Conservation (phyloP, 1,140 invertebrate genomes). For the Drosophila littoralis region DNA sequence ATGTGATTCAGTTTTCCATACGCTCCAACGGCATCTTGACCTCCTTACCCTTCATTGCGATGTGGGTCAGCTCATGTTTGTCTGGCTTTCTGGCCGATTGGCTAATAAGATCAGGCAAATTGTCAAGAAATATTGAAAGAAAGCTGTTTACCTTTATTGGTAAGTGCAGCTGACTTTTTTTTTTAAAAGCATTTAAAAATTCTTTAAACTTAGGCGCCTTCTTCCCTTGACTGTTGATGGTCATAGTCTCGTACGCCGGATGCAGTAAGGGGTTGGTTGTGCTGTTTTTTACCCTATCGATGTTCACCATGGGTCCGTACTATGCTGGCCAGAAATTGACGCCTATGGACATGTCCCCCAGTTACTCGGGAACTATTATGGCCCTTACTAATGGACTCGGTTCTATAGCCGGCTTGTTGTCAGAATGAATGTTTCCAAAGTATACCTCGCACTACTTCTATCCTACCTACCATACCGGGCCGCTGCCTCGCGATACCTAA, state of each 20-base stretch:
- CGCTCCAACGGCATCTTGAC: slow-evolving; percentile 50
- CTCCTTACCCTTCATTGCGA: slow-evolving; percentile 57
- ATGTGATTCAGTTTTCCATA: slow-evolving; percentile 55
- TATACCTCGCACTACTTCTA: slow-evolving; percentile 89
- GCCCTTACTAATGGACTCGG: slow-evolving; percentile 92
- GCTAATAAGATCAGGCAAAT: slow-evolving; percentile 34
- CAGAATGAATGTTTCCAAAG: too few species aligned
- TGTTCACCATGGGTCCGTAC: slow-evolving; percentile 88
- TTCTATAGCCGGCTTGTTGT: slow-evolving; percentile 90
- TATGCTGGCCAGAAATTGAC: slow-evolving; percentile 90
- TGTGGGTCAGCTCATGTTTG: slow-evolving; percentile 44
- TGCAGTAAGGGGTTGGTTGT: slow-evolving; percentile 45
- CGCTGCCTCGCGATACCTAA: too few species aligned
- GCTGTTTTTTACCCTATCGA: slow-evolving; percentile 35
- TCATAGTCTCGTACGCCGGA: slow-evolving; percentile 52
- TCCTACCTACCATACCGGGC: too few species aligned
- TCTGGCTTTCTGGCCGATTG: slow-evolving; percentile 50
- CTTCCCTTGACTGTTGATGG: slow-evolving; percentile 44
- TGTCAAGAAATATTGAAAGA: slow-evolving; percentile 20
- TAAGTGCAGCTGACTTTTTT: too few species aligned
- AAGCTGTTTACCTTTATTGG: slow-evolving; percentile 84
- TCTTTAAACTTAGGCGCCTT: too few species aligned
- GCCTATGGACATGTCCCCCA: slow-evolving; percentile 90
- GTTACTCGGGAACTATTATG: slow-evolving; percentile 91
- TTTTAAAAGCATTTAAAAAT: too few species aligned